Evolutionary conservation across 2,797 vertebrate genomes (phyloP).

Genomic region (Clarias laeviceps): DNA sequence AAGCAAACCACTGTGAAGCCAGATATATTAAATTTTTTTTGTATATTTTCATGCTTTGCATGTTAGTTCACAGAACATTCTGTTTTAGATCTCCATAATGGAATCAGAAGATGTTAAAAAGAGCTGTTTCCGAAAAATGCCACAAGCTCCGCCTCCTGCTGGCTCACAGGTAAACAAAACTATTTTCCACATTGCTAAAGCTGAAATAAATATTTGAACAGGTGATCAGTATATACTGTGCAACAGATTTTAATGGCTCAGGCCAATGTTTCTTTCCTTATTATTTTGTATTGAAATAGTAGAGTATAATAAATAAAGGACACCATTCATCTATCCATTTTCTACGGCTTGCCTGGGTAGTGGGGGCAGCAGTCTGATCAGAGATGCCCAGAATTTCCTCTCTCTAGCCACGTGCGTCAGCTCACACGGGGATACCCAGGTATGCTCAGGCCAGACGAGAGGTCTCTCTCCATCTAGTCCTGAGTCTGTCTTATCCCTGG

Average conservation of each 20-base stretch:
- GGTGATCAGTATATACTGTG: not conserved
- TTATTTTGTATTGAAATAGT: too few species aligned
- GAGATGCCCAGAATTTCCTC: too few species aligned
- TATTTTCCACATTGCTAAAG: not conserved
- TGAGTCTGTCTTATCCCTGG: too few species aligned
- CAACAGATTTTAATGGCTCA: not conserved
- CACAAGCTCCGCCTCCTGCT: not conserved
- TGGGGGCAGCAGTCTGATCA: not conserved
- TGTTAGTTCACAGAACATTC: not conserved
- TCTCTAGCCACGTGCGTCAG: too few species aligned
- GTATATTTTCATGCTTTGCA: not conserved
- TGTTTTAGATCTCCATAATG: not conserved
- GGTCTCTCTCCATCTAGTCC: too few species aligned
- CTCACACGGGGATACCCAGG: too few species aligned
- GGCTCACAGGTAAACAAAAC: not conserved
- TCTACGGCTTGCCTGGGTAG: not conserved
- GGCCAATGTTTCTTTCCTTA: too few species aligned
- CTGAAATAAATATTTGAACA: not conserved
- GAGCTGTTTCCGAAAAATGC: not conserved
- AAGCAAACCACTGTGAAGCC: too few species aligned
- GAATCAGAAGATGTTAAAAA: slow-evolving; percentile 9
- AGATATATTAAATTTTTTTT: not conserved
- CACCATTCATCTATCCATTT: not conserved
- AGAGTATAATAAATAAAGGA: too few species aligned
- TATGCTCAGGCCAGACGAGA: too few species aligned